Conservation (phyloP, 2,797 vertebrate species). For the Rhinatrema bivittatum region DNA sequence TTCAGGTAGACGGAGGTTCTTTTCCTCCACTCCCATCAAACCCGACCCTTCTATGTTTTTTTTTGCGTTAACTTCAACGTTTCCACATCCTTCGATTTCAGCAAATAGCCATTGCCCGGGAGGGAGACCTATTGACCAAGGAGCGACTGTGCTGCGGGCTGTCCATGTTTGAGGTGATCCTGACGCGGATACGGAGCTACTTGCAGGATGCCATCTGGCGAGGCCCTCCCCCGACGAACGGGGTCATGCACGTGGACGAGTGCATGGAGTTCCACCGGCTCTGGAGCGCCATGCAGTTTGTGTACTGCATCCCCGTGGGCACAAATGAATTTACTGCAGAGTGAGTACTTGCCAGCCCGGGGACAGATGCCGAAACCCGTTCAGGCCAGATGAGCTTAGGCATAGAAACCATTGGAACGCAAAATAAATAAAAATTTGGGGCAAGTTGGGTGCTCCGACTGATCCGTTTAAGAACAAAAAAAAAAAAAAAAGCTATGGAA, state of each 20-base stretch:
- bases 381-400: too few relatives aligned
- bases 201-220: conserved; percentile 94
- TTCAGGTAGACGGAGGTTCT: too few relatives aligned
- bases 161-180: conserved; percentile 98
- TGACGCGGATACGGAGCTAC: conserved; percentile 92
- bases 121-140: conserved; percentile 96
- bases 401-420: too few relatives aligned
- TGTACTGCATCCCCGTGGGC: conserved; percentile 96
- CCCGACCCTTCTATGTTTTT: too few relatives aligned
- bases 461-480: too few relatives aligned
- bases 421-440: too few relatives aligned
- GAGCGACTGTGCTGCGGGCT: conserved; percentile 95
- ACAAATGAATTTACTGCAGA: conserved; percentile 97
- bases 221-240: conserved; percentile 90
- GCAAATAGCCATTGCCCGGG: conserved; percentile 97
- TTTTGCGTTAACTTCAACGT: too few relatives aligned
- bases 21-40: too few relatives aligned
- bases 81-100: too few relatives aligned
- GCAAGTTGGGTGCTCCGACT: too few relatives aligned
- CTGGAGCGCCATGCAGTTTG: conserved; percentile 98
- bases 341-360: conserved; percentile 62
- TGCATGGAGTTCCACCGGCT: conserved; percentile 97
- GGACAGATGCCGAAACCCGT: too few relatives aligned
- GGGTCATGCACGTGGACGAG: conserved; percentile 96
- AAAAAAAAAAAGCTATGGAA: too few relatives aligned